These are phyloP conservation scores for Anthoscopus minutus DNA, from an alignment of 2,113 vertebrate species.

Conservation along the genomic window DNA sequence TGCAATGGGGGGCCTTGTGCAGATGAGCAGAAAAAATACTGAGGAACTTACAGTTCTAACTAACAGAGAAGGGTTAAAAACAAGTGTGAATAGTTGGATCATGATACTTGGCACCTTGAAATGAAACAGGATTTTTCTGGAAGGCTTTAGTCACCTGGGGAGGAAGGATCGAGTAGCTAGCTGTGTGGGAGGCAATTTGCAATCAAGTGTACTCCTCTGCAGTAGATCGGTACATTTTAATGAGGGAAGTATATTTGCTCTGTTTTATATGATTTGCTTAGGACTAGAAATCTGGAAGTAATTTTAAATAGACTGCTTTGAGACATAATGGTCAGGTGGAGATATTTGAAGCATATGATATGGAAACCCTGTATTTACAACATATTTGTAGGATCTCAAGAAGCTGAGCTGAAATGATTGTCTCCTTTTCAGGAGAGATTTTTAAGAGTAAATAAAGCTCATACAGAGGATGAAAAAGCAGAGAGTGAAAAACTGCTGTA, in stretches of 20 bases:
- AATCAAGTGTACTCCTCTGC: slow-evolving; percentile 65
- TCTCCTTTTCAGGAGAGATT: not conserved
- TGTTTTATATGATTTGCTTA: slow-evolving; percentile 36
- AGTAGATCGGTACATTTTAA: slow-evolving; percentile 61
- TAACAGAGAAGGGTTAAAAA: slow-evolving; percentile 37
- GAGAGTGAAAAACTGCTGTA: not conserved
- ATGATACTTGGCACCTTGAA: slow-evolving; percentile 9
- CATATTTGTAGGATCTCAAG: not conserved
- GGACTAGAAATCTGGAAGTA: slow-evolving; percentile 25
- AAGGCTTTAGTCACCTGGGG: slow-evolving; percentile 63
- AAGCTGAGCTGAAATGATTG: not conserved
- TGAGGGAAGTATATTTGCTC: slow-evolving; percentile 49
- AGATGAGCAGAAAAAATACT: not conserved
- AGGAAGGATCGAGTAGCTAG: slow-evolving; percentile 41
- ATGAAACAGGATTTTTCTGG: slow-evolving; percentile 57
- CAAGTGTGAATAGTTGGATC: slow-evolving; percentile 20
- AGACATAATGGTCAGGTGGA: slow-evolving; percentile 31
- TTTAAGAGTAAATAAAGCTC: not conserved
- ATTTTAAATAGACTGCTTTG: slow-evolving; percentile 26
- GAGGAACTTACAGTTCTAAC: not conserved
- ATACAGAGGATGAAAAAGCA: not conserved
- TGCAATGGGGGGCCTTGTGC: not conserved
- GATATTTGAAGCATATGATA: not conserved
- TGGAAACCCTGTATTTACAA: not conserved
- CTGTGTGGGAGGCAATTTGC: slow-evolving; percentile 64